Evolutionary conservation across 2,888 invertebrate species (phyloP), one percentile per base, ranked within the genome.

Genomic region (Anthoptus insignis): DNA sequence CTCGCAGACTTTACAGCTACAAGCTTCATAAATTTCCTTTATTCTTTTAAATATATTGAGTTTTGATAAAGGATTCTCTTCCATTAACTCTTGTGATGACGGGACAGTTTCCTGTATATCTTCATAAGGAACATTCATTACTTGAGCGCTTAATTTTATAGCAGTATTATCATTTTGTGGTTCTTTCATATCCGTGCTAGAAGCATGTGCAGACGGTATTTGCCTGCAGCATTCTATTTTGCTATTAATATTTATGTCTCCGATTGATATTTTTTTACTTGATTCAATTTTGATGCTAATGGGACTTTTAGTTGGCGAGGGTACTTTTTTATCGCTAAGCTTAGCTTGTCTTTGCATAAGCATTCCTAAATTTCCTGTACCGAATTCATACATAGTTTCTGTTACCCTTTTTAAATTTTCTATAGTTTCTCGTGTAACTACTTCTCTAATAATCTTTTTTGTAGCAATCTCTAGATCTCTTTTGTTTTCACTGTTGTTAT

Each of bases 1-100:
- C 71, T 89, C 85, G 59, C 91, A 91, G 27, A 89, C 80, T 81
- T 83, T 89, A 66, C 91, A 91, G 74, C 82, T 88, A 54, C 91
- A 91, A 0, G 84, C 86, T 52, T 84, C 79, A 54, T 87, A 91
- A 14, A 81, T 80, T 68, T 89, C 85, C 75, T 84, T 87, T 47
- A 91, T 75, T 75, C 75, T 83, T 37, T 75, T 77, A 5, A 86
- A 69, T 61, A 91, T 80, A 64, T 91, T 83, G 42, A 70, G 69
- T 37, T 76, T 78, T 14, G 78, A 45, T 47, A 64, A 29, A 27
- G 69, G 68, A 21, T 59, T 70, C 7, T 64, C 56, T 32, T 56
- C 64, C 32, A 37, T 50, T 16, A 47, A 29, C n/a, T 58, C 29
- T 53, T 64, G 22, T 56, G 24, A 19, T 2, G 70, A 68, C 21